These are phyloP conservation scores for Rutpela maculata DNA, from an alignment of 2,888 invertebrate species.

Conservation along the genomic window DNA sequence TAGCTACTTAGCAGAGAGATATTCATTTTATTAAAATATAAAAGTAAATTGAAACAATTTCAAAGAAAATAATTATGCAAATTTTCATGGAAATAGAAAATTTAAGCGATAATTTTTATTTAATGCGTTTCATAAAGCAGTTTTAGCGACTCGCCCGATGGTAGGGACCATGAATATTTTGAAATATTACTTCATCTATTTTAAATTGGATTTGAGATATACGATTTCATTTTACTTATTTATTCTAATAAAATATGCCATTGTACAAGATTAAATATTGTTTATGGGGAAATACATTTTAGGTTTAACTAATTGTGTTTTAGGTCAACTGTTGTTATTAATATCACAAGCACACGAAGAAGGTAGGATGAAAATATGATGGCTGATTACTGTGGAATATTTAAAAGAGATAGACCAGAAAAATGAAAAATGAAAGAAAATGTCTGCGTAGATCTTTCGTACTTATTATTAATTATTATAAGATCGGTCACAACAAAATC, in stretches of 20 bases:
- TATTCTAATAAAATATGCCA: conserved; percentile 2
- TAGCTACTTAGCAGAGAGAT: conserved; percentile 41
- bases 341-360: too few relatives aligned
- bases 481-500: too few relatives aligned
- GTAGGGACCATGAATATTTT: conserved; percentile 5
- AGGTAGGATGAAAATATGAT: too few relatives aligned
- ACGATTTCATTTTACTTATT: conserved; percentile 29
- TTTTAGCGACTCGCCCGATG: conserved; percentile 27
- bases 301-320: not conserved
- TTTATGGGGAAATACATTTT: not conserved
- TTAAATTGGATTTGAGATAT: conserved; percentile 28
- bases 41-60: conserved; percentile 57
- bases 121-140: conserved; percentile 49
- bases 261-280: not conserved
- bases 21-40: conserved; percentile 50
- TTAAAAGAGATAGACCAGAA: too few relatives aligned
- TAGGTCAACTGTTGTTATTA: too few relatives aligned
- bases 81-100: conserved; percentile 54
- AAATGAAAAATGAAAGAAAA: too few relatives aligned
- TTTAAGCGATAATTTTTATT: conserved; percentile 53
- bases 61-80: conserved; percentile 54
- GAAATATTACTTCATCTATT: conserved; percentile 14
- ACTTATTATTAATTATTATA: too few relatives aligned
- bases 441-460: too few relatives aligned
- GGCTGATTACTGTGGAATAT: too few relatives aligned